Conservation (phyloP, 2,888 invertebrate species). For the Calliopum simillimum region DNA sequence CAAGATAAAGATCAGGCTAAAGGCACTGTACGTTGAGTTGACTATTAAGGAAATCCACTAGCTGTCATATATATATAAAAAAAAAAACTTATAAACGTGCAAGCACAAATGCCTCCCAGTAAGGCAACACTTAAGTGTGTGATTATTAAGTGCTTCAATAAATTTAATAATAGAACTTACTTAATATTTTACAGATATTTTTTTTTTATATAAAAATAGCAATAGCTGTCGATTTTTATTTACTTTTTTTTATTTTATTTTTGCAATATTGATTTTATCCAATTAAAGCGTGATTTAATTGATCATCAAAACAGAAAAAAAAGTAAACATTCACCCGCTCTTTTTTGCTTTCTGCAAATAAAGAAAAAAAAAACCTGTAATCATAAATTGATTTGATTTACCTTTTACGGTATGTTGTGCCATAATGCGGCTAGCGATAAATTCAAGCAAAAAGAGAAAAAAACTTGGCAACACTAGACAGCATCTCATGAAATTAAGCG, state of each 20-base stretch:
- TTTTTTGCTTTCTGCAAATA: background rate
- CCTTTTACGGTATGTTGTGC: slow-evolving; percentile 30
- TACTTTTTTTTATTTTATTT: background rate
- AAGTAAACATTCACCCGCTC: background rate
- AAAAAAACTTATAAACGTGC: too few species aligned
- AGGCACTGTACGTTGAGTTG: too few species aligned
- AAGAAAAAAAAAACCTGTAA: background rate
- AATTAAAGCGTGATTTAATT: slow-evolving; percentile 29
- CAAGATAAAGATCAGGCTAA: too few species aligned
- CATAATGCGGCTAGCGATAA: slow-evolving; percentile 11
- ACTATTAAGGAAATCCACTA: too few species aligned
- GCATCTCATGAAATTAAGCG: background rate
- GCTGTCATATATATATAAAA: too few species aligned
- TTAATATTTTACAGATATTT: slow-evolving; percentile 8
- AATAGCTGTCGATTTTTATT: background rate
- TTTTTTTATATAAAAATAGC: background rate
- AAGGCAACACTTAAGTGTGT: slow-evolving; percentile 3
- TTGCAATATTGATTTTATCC: slow-evolving; percentile 26
- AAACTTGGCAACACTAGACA: background rate
- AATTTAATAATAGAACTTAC: slow-evolving; percentile 13
- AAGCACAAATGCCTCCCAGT: background rate
- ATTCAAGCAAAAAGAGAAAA: background rate
- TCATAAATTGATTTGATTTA: slow-evolving; percentile 37
- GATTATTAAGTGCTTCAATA: slow-evolving; percentile 2
- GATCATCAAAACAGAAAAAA: slow-evolving; percentile 1